Evolutionary conservation across 1,140 invertebrate species (phyloP).

Genomic region (Polypedilum pembai): DNA sequence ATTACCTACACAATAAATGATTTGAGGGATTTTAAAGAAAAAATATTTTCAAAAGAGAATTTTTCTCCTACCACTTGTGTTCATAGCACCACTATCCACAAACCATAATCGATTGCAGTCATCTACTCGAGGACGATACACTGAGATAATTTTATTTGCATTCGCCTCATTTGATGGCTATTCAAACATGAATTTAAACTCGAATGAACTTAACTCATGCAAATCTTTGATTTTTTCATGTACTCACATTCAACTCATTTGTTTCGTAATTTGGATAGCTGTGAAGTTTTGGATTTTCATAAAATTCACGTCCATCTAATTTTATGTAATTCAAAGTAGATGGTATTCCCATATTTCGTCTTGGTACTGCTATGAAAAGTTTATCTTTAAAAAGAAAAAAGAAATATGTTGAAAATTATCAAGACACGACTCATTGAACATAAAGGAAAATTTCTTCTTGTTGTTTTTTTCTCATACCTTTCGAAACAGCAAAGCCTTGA

Average conservation of each 20-base stretch:
- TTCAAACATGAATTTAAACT: constrained; percentile 19
- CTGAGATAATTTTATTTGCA: constrained; percentile 45
- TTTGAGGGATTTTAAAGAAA: not conserved
- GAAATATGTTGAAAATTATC: not conserved
- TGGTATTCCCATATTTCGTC: constrained; percentile 51
- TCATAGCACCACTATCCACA: constrained; percentile 55
- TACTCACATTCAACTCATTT: constrained; percentile 16
- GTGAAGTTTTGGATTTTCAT: not conserved
- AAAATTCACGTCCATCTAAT: constrained; percentile 32
- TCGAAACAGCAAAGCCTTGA: not conserved
- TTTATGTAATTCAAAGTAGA: constrained; percentile 48
- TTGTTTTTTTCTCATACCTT: not conserved
- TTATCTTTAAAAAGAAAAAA: not conserved
- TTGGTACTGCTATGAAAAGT: constrained; percentile 52
- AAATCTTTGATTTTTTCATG: not conserved
- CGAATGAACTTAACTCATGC: not conserved
- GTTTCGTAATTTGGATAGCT: constrained; percentile 8
- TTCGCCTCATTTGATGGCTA: constrained; percentile 15
- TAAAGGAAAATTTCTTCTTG: not conserved
- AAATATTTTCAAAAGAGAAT: not conserved
- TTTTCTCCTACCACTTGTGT: constrained; percentile 37
- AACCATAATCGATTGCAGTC: constrained; percentile 57
- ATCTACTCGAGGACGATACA: constrained; percentile 56
- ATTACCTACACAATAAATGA: not conserved
- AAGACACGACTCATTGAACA: not conserved